Percentiles rank a stretch among this genome's conserved stretches.
Conservation (phyloP, 53 echinoderm and acorn worm genomes). For the Henricia sp. region DNA sequence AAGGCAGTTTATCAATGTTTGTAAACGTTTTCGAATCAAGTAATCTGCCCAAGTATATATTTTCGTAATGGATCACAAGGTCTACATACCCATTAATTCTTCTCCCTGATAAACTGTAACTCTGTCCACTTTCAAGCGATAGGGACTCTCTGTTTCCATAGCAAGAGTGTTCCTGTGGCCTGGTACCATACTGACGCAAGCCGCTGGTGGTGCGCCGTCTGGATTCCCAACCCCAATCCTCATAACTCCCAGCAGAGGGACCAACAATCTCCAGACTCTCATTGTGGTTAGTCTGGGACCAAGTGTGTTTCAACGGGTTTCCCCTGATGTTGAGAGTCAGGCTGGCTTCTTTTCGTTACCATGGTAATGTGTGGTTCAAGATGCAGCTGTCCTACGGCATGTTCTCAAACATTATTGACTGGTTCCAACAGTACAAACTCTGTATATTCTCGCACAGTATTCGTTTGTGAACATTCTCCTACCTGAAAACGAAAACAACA, state of each 20-base stretch:
- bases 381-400: no score
- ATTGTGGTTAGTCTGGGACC: background rate
- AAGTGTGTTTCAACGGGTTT: background rate
- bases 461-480: no score
- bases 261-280: background rate
- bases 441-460: no score
- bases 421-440: no score
- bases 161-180: conserved; percentile 16
- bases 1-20: no score
- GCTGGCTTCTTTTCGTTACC: background rate
- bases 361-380: no score
- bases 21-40: background rate
- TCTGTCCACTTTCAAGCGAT: background rate
- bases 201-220: conserved; percentile 10
- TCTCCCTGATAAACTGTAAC: background rate
- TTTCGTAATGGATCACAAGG: background rate
- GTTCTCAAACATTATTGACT: no score
- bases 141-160: conserved; percentile 21
- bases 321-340: background rate
- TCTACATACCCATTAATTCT: background rate
- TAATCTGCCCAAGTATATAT: background rate
- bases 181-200: conserved; percentile 10
- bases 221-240: conserved; percentile 11
- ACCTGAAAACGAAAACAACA: no score
- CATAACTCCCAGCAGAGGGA: conserved; percentile 9